Evolutionary conservation across 1,140 invertebrate species (phyloP), one percentile per base, ranked within the genome.

Genomic region (Calycopis cecrops): DNA sequence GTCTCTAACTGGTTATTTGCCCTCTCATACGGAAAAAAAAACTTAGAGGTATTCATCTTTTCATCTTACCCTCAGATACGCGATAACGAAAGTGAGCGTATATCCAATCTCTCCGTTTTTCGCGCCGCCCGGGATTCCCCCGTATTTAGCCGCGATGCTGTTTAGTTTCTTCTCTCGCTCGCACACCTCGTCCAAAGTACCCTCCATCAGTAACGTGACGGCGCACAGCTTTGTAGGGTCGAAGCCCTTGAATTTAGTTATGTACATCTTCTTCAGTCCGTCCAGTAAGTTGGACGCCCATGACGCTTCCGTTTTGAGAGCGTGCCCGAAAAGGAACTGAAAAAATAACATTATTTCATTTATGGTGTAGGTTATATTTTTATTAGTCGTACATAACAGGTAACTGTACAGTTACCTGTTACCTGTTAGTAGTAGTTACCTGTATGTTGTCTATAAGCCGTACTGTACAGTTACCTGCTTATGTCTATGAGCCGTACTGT

Each of bases 51-150:
- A 28, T 28, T 28, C 2, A 28, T 3, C 6, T 2, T 3, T 28
- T 3, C 6, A 28, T 2, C 90, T 90, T 81, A 95, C 96, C 78
- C 98, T 91, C 12, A 99, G 93, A 77, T 99, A 99, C 11, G 98
- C 98, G 58, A 99, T 99, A n/a, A 99, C 96, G 81, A 99, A 99
- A 0, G 98, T 99, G 6, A 99, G 82, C 59, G 96, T 94, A 69
- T 99, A 99, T 6, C 98, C 98, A 35, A 96, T 90, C 79, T 96
- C 93, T 0, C 98, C 98, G 77, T 99, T 99, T 21, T 93, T 93
- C 57, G 96, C 95, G 0, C 98, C 98, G 0, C 94, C 97, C 2
- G 95, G 92, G 37, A 99, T 88, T 8, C 97, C 97, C 0, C 92
- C 92, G 69, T 86, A 91, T 52, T 90, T 72, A 16, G 88, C 90